These are phyloP conservation scores for Strigops habroptila DNA, from an alignment of 2,113 vertebrate genomes.

Conservation along the genomic window DNA sequence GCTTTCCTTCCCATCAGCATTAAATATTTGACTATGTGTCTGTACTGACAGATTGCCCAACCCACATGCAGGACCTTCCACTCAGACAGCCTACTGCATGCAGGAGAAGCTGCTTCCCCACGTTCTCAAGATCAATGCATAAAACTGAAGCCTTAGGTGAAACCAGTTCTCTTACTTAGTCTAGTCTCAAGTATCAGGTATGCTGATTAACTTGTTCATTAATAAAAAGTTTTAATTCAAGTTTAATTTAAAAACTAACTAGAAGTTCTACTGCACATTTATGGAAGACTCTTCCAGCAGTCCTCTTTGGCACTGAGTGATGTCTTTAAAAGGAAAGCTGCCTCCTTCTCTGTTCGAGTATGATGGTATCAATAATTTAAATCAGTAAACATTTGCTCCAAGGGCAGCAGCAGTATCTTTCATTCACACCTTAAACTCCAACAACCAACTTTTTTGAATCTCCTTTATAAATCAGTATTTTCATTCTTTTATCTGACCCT, in stretches of 20 bases:
- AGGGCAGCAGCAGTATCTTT: neutral
- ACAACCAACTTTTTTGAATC: neutral
- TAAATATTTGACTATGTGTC: neutral
- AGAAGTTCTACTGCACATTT: neutral
- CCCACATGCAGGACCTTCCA: rapidly evolving
- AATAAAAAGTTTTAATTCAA: neutral
- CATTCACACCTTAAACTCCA: neutral
- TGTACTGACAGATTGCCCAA: rapidly evolving
- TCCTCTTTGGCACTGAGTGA: neutral
- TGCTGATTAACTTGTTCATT: neutral
- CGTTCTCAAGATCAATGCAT: neutral
- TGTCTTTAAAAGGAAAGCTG: neutral
- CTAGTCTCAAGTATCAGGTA: neutral
- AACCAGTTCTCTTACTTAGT: neutral
- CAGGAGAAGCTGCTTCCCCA: neutral
- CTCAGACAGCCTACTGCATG: rapidly evolving
- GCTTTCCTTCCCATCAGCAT: neutral
- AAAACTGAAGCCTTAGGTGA: neutral
- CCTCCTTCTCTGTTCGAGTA: neutral
- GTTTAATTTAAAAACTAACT: neutral
- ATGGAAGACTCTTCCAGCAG: neutral
- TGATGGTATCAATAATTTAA: neutral
- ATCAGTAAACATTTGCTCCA: neutral
- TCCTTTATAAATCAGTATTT: neutral
- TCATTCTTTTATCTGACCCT: neutral